Base-by-base conservation (phyloP, 2,888 invertebrate species). In the Aphidius colemani region DNA sequence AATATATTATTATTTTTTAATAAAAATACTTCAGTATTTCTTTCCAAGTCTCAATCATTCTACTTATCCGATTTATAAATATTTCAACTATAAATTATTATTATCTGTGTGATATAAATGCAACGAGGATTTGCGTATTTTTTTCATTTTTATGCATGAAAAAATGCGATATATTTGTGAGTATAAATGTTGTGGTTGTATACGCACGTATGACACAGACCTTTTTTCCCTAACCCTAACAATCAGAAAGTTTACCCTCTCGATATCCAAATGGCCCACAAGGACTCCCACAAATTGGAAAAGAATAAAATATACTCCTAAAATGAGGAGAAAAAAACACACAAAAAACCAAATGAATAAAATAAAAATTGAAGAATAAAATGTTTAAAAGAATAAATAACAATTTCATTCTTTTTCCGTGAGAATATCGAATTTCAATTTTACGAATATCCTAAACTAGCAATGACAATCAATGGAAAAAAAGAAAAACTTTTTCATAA, bases 11-110 rank as follows among this genome's bases (percentile, higher is more conserved):
- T 18, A 18, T 18, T 18, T 18, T 18, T 18, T 18, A 18, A 30
- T 30, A 30, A 30, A 5, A 30, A 30, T 30, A 30, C 30, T 30
- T 5, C 3, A 30, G 30, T 30, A 2, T 30, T 30, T 30, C 5
- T 30, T 30, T 30, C 5, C 30, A 30, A 3, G 30, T 2, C 30
- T 30, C 30, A 30, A 30, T 30, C 13, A 18, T 18, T 18, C 13
- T 18, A 18, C 13, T 13, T 2, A 13, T 13, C 13, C 2, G 13
- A 13, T n/a, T n/a, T n/a, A n/a, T 18, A 18, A 18, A 18, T 18
- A 18, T 18, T 18, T 18, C 13, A 2, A 1, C 70, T 67, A 71
- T 71, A 72, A 75, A 75, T 75, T 75, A 75, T 75, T 75, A 72
- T 74, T 72, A 73, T 71, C 58, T 65, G 66, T 64, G 53, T 66